Percentiles rank a stretch among this genome's conserved stretches.
These are phyloP conservation scores for Setophaga coronata DNA, from an alignment of 2,113 vertebrate genomes.

Conservation along the genomic window DNA sequence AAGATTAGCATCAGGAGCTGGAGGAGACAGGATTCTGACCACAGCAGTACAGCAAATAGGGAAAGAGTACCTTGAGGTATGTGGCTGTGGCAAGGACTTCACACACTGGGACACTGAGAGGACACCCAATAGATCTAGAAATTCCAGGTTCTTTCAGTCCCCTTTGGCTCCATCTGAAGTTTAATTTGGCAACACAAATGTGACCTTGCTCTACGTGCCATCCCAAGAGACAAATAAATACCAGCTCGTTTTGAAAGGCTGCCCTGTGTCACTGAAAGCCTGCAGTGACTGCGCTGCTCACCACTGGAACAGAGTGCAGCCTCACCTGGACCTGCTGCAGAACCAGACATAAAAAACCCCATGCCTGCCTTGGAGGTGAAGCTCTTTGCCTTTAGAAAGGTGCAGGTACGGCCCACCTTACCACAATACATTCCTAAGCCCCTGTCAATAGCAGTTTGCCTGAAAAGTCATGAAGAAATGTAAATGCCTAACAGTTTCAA, in stretches of 20 bases:
- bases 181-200: background rate
- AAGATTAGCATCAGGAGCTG: background rate
- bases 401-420: fast-evolving
- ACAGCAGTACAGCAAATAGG: background rate
- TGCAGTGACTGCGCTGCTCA: background rate
- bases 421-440: background rate
- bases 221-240: background rate
- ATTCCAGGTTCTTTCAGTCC: background rate
- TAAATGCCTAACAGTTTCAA: background rate
- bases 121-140: background rate
- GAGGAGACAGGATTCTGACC: background rate
- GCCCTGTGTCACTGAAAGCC: background rate
- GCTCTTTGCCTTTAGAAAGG: background rate
- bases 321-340: background rate
- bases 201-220: background rate
- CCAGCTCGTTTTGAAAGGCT: background rate
- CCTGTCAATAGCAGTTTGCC: background rate
- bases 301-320: background rate
- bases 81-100: background rate
- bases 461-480: background rate
- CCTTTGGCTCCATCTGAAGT: background rate
- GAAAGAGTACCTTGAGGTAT: background rate
- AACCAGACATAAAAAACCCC: background rate
- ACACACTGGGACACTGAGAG: background rate
- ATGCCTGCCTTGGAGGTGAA: background rate